Conservation (phyloP, 2,888 invertebrate species). For the Poecilus cupreus region DNA sequence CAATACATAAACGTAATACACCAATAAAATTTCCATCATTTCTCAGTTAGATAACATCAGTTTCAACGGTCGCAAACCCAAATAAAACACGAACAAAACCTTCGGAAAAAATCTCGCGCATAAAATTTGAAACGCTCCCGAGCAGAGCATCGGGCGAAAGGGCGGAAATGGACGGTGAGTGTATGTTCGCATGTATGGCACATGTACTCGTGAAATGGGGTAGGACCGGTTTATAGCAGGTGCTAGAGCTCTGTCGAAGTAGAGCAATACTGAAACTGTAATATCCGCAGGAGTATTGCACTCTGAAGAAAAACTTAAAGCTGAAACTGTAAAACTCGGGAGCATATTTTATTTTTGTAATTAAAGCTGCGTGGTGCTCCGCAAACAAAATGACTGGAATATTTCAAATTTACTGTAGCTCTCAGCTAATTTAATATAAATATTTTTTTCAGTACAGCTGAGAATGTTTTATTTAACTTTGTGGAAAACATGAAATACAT, state of each 20-base stretch:
- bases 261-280: slow-evolving; percentile 9
- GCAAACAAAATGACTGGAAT: no score
- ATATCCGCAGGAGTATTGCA: neutral
- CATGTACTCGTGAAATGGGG: neutral
- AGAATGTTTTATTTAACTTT: no score
- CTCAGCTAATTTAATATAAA: no score
- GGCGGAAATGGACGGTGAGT: slow-evolving; percentile 9
- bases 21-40: slow-evolving; percentile 40
- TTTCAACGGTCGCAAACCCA: slow-evolving; percentile 6
- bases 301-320: neutral
- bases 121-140: slow-evolving; percentile 41
- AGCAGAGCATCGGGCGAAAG: neutral
- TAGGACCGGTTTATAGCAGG: slow-evolving; percentile 1
- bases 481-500: no score
- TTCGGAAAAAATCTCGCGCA: slow-evolving; percentile 15
- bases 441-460: no score
- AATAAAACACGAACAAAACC: slow-evolving; percentile 38
- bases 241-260: neutral
- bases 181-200: slow-evolving; percentile 18
- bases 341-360: neutral
- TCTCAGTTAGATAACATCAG: slow-evolving; percentile 29
- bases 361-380: neutral
- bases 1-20: slow-evolving; percentile 23
- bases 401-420: no score
- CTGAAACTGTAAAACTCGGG: neutral